Base-by-base conservation (phyloP, 2,888 invertebrate genomes). In the Automeris io region DNA sequence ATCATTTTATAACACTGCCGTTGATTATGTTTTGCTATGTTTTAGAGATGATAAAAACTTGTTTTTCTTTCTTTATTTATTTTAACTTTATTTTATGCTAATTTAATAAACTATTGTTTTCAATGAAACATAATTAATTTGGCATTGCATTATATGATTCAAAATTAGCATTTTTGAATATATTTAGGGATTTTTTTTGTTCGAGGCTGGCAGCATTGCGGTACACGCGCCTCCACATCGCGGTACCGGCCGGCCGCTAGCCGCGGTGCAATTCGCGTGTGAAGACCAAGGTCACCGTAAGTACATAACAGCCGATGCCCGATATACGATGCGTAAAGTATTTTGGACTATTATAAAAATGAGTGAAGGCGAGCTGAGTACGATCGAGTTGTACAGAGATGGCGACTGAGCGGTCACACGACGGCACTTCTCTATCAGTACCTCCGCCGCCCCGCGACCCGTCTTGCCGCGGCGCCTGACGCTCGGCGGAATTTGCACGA, bases 401-500 rank as follows among this genome's bases (percentile, higher is more conserved):
- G 54, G 52, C 47, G 46, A 44, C 34, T 51, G 56, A 59, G 57
- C 67, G 74, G 69, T 70, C 74, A 69, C 64, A 73, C 74, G 70
- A 70, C 73, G 71, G 66, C 69, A 70, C 73, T 70, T 61, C 64
- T 70, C 68, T 75, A 79, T 76, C 76, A 72, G 73, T 61, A 62
- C 61, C 66, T 57, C 67, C 69, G 61, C 66, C 61, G 45, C 51
- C 49, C 38, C 52, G 39, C 52, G 44, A 42, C 47, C 56, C 49
- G 53, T 65, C 66, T 40, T 38, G 22, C 45, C 62, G 54, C 62
- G 60, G 58, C 63, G 65, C 61, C 61, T 60, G 58, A 57, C 54
- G 54, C 45, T 26, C 44, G 74, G 77, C 80, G 76, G 82, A 86
- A 78, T 85, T 78, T 60, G 67, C 72, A 71, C 71, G 69, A 65